Percentiles rank a stretch among this genome's conserved stretches.
Conservation (phyloP, 2,797 vertebrate species). For the Nothura maculosa region DNA sequence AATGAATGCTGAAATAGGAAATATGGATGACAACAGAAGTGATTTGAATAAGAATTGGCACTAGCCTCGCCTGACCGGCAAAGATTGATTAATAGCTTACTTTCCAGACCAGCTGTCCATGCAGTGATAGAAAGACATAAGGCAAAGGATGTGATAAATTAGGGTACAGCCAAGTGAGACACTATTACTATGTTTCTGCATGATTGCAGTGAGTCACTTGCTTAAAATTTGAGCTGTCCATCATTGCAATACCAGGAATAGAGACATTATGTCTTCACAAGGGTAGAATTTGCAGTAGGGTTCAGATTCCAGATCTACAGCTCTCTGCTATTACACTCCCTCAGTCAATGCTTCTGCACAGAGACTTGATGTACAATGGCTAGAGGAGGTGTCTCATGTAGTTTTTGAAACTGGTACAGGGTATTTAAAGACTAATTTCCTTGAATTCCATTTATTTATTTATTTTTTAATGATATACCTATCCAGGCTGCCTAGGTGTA, state of each 20-base stretch:
- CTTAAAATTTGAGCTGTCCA: conserved; percentile 64
- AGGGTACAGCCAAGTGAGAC: conserved; percentile 49
- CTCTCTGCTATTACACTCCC: neutral
- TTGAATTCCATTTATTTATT: neutral
- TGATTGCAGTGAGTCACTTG: conserved; percentile 59
- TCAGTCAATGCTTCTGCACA: neutral
- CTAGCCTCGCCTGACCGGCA: conserved; percentile 25
- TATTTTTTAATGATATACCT: neutral
- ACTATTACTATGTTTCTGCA: conserved; percentile 43
- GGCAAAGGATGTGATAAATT: conserved; percentile 55
- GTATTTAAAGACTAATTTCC: neutral
- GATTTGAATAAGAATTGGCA: conserved; percentile 59
- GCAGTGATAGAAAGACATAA: neutral
- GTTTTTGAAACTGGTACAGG: neutral
- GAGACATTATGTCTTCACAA: conserved; percentile 29
- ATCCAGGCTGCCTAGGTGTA: neutral
- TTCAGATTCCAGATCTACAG: neutral
- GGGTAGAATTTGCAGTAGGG: conserved; percentile 1
- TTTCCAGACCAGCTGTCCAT: conserved; percentile 52
- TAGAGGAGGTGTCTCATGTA: neutral
- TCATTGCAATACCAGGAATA: conserved; percentile 35
- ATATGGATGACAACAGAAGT: conserved; percentile 32
- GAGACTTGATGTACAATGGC: too few relatives aligned
- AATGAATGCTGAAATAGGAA: conserved; percentile 37
- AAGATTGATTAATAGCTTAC: conserved; percentile 68